Evolutionary conservation across 2,113 vertebrate genomes (phyloP).

Genomic region (Gymnorhina tibicen): DNA sequence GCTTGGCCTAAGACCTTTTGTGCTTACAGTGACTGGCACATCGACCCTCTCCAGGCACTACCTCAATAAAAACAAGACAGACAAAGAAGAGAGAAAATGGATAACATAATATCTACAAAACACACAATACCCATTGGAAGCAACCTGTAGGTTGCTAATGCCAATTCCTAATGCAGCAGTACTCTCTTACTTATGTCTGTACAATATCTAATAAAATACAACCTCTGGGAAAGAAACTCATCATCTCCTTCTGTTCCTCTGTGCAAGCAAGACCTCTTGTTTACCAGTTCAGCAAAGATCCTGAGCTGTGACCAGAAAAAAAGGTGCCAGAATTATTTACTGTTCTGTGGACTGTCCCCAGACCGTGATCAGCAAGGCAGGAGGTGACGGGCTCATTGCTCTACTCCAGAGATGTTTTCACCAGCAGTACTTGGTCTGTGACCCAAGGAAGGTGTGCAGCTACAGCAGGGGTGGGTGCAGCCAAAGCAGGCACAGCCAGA

Average conservation of each 20-base stretch:
- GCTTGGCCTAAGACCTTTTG: background rate
- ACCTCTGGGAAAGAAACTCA: background rate
- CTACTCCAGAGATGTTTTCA: accelerated
- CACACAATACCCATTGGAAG: background rate
- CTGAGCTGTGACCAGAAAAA: background rate
- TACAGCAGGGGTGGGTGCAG: background rate
- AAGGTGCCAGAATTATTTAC: background rate
- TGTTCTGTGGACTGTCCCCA: background rate
- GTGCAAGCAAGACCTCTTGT: background rate
- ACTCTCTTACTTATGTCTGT: background rate
- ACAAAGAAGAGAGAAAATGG: background rate
- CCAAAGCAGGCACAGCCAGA: background rate
- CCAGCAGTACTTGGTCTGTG: accelerated
- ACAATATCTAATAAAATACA: slow-evolving; percentile 5
- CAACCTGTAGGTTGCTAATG: background rate
- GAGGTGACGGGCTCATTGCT: background rate
- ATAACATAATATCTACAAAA: background rate
- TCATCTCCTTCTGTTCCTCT: background rate
- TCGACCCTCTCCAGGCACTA: background rate
- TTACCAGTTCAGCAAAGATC: background rate
- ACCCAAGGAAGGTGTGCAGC: background rate
- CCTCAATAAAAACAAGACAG: background rate
- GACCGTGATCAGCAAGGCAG: background rate
- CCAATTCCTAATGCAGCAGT: background rate
- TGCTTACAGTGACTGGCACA: background rate